Base-by-base conservation (phyloP, 2,797 vertebrate genomes). In the Pygocentrus nattereri region DNA sequence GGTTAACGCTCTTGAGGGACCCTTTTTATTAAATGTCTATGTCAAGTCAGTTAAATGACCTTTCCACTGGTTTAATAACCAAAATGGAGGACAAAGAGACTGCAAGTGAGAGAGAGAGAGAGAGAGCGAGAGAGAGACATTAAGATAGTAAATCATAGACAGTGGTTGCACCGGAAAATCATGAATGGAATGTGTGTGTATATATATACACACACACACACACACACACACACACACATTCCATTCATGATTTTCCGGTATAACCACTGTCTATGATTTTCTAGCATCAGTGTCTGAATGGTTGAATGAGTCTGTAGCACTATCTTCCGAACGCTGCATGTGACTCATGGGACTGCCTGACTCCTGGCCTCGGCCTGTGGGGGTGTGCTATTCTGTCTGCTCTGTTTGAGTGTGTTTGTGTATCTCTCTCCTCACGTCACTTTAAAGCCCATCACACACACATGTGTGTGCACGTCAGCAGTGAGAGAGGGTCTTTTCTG, bases 281-380 rank as follows among this genome's bases (percentile, higher is more conserved):
- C n/a, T n/a, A n/a, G n/a, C 5, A 15, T 58, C n/a, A 25, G 23
- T 59, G 56, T 54, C 18, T 54, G 52, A 38, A 38, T 59, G 58
- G 3, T 2, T 58, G 54, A 58, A 58, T 58, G 54, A 54, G 54
- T 58, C 7, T 21, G 4, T 8, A 15, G 52, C 52, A 1, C 34
- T 31, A 21, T 62, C 19, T 5, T 64, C 16, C 21, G 21, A 18
- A 38, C 79, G 44, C 19, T 72, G 38, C 71, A 16, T 0, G 47
- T 81, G 72, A 81, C 38, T 81, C 79, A 75, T 23, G 58, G 79
- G 49, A 27, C 38, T 49, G 52, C 54, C 52, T 76, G 79, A 75
- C 62, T 68, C 50, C 25, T 80, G 79, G 30, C 50, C 72, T 59
- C 61, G 64, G 21, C 52, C 61, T 75, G 62, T 61, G 79, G 74